These are phyloP conservation scores for Calliopum simillimum DNA, from an alignment of 2,888 invertebrate species.

Conservation along the genomic window DNA sequence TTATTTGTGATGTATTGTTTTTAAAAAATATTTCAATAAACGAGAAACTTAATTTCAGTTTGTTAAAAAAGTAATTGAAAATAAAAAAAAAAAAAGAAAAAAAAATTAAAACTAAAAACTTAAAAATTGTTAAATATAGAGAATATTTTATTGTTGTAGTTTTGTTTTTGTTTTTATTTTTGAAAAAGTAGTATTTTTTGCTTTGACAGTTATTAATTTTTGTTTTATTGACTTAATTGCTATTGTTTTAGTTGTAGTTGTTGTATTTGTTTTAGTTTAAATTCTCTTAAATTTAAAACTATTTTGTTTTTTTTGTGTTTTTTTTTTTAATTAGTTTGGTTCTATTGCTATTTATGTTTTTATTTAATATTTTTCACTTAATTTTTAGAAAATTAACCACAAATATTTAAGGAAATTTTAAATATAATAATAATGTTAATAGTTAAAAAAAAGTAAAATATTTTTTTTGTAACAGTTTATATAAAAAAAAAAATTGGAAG, in stretches of 20 bases:
- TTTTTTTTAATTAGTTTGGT: not conserved
- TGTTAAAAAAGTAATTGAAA: not conserved
- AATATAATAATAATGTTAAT: too few species aligned
- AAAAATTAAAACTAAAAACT: not conserved
- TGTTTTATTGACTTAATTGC: constrained; percentile 1
- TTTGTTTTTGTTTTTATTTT: constrained; percentile 43
- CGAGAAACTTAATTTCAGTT: not conserved
- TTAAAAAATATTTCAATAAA: not conserved
- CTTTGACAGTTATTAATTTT: not conserved
- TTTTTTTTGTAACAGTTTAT: too few species aligned
- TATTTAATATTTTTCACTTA: too few species aligned
- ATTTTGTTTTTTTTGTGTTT: not conserved
- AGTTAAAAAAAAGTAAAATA: too few species aligned
- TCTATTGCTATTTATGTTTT: not conserved
- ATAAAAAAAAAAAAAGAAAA: not conserved
- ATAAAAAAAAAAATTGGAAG: too few species aligned
- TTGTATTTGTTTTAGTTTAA: constrained; percentile 11
- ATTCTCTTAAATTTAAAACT: not conserved
- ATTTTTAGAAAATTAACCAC: too few species aligned
- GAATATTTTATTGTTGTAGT: constrained; percentile 30
- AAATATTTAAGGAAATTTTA: too few species aligned
- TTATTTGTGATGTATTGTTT: constrained; percentile 1
- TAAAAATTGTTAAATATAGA: not conserved
- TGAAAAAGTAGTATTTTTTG: not conserved
- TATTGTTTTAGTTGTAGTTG: constrained; percentile 32